Evolutionary conservation across 2,113 vertebrate genomes (phyloP), one percentile per base, ranked within the genome.

Genomic region (Atherinomorus stipes): DNA sequence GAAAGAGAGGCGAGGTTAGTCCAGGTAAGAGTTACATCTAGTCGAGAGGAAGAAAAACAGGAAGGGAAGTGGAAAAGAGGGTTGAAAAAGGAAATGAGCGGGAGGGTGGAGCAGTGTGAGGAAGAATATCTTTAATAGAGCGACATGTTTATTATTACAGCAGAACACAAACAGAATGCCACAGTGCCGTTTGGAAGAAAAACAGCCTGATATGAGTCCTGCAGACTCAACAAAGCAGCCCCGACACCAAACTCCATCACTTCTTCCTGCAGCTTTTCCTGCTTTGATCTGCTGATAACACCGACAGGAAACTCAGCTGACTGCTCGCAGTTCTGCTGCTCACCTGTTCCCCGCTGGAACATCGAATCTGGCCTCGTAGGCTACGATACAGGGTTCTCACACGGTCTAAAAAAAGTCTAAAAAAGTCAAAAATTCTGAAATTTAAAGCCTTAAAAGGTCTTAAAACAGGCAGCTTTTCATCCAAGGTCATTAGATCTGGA

Each of bases 21-120:
- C 18, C 15, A 45, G 80, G 63, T 59, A 22, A 60, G 11, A 18
- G 23, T 52, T 37, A 21, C 9, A 34, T 44, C 22, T 64, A 25
- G 68, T 74, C 64, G 73, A 10, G 28, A 47, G 12, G 26, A 45
- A 80, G 38, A 34, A 58, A 44, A 19, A 64, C 5, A 74, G 25
- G 16, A 28, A 50, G 40, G 16, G 31, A 57, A 38, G 38, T 34
- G 18, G n/a, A 37, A 4, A 11, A 34, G 22, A 25, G 18, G 3
- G 28, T 28, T 34, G 18, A 11, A 38, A 57, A n/a, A 23, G 12
- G 21, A 59, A 59, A 7, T 12, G n/a, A 31, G 59, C 23, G 52
- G 16, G 28, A 25, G 19, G 28, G 56, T 59, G 18, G 26, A 19
- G n/a, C 5, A 42, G 18, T 11, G 25, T 21, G 31, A 34, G 9